A percentile compares a stretch with the other conserved stretches of the same genome.
These are phyloP conservation scores for Euwallacea fornicatus DNA, from an alignment of 1,140 invertebrate species.

Conservation along the genomic window DNA sequence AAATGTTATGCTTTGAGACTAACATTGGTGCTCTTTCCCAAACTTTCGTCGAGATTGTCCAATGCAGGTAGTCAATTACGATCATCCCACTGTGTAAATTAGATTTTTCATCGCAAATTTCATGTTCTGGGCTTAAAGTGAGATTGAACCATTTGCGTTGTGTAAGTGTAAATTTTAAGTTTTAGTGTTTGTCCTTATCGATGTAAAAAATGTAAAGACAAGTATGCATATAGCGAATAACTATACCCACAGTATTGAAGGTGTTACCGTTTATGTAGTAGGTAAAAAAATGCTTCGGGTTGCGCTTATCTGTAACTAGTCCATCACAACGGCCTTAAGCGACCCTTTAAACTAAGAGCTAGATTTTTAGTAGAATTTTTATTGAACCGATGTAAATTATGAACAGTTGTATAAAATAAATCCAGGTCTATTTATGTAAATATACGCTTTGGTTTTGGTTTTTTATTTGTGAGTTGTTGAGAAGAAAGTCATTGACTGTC, in stretches of 20 bases:
- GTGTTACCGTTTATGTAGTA: slow-evolving; percentile 36
- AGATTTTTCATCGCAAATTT: too few relatives aligned
- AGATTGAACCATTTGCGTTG: too few relatives aligned
- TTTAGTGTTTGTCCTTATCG: not conserved
- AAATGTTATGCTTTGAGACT: not conserved
- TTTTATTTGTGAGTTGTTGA: slow-evolving; percentile 31
- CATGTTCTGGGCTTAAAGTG: too few relatives aligned
- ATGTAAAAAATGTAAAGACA: slow-evolving; percentile 35
- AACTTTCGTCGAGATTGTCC: not conserved
- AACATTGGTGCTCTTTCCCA: slow-evolving; percentile 15
- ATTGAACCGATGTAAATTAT: slow-evolving; percentile 45
- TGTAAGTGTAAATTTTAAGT: not conserved
- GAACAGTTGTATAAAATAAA: slow-evolving; percentile 39
- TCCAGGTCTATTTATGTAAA: slow-evolving; percentile 43
- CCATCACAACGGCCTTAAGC: slow-evolving; percentile 44
- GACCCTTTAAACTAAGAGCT: slow-evolving; percentile 40
- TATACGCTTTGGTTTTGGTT: slow-evolving; percentile 43
- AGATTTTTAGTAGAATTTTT: slow-evolving; percentile 30
- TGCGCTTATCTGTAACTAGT: slow-evolving; percentile 40
- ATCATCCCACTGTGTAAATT: too few relatives aligned
- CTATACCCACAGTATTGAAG: slow-evolving; percentile 34
- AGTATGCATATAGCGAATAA: slow-evolving; percentile 12
- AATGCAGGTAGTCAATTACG: too few relatives aligned
- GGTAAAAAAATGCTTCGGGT: not conserved
- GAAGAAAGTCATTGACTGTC: not conserved